Evolutionary conservation across 2,113 vertebrate genomes (phyloP).

Genomic region (Pithys albifrons): DNA sequence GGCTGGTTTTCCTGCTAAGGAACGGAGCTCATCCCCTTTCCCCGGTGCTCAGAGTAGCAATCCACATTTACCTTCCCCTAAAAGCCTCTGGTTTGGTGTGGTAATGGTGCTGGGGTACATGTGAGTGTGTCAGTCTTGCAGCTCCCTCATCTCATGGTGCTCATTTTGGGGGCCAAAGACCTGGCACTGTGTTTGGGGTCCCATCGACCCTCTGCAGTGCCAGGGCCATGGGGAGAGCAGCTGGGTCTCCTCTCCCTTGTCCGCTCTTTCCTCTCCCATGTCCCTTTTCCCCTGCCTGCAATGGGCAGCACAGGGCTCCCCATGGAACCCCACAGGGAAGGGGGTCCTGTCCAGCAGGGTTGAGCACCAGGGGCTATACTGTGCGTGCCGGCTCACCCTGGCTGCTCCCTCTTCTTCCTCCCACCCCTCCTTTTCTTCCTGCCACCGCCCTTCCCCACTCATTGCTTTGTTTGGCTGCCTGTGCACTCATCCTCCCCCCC

Average conservation of each 20-base stretch:
- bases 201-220: accelerated
- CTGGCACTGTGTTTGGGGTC: accelerated
- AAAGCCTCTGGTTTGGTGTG: background rate
- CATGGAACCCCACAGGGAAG: too few relatives aligned
- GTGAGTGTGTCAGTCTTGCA: accelerated
- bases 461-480: background rate
- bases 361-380: background rate
- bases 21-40: background rate
- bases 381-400: background rate
- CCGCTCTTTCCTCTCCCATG: accelerated
- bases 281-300: background rate
- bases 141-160: background rate
- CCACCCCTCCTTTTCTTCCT: background rate
- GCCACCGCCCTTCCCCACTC: background rate
- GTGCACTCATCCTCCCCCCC: background rate
- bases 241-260: accelerated
- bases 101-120: accelerated
- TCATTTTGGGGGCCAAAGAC: background rate
- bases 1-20: background rate
- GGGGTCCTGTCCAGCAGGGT: background rate
- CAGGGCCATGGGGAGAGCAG: background rate
- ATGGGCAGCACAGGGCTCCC: background rate
- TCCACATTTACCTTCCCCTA: accelerated
- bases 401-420: background rate
- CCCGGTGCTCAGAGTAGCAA: accelerated